Base-by-base conservation (phyloP, 2,113 vertebrate species). In the Poecilia latipinna region DNA sequence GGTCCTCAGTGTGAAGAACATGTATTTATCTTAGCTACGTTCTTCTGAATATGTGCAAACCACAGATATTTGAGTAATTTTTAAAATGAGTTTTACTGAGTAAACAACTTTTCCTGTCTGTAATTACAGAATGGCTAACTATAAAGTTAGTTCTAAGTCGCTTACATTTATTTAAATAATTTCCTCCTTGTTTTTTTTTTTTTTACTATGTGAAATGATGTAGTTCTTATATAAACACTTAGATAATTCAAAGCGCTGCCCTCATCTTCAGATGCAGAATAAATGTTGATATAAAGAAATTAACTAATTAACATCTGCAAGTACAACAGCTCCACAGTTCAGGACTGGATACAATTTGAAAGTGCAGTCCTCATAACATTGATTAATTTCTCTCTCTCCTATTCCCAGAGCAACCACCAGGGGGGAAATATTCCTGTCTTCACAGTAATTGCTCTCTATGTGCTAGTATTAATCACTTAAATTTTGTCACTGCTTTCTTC, bases 391-490 rank as follows among this genome's bases (percentile, higher is more conserved):
- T 71, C 60, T 22, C 33, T 29, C 17, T 63, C 12, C 70, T 85
- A 71, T 84, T 78, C 81, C 65, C 79, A 87, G 88, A 86, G 79
- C 80, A 77, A 73, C 84, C 89, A 89, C 86, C 74, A 83, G 79
- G 84, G 77, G 83, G 96, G 95, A 79, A 97, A 97, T 97, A 97
- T 96, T 97, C 95, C 95, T 96, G 95, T 88, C 94, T 97, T 96
- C 92, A 96, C 96, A 97, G 96, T 97, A 96, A 95, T 95, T 95
- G 94, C 92, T 88, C 66, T 86, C 70, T 61, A 69, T 65, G 67
- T 57, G 65, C 44, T 72, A 44, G 64, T 61, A 57, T 74, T 32
- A 54, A 65, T 77, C 65, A 63, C 10, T 26, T 22, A 75, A 65
- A 61, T 61, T n/a, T 65, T 69, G 10, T 6, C 48, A 70, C 78